Percentiles rank a stretch among this genome's conserved stretches.
phyloP scores from a whole-genome alignment of 2,113 vertebrate genomes.

The Coturnix japonica region DNA sequence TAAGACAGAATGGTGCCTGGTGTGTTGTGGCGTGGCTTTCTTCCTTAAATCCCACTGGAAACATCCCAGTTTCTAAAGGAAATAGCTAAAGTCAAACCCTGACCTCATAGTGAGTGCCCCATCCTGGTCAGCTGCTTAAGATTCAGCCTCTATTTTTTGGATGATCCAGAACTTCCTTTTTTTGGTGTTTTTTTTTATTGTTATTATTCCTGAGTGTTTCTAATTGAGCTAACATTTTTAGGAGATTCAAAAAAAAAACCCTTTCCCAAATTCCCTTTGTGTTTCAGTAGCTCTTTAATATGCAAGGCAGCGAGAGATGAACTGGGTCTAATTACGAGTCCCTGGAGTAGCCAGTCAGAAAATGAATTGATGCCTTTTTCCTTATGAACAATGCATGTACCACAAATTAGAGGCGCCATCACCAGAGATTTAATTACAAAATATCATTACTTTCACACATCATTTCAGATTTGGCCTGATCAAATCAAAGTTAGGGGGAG shows the following conservation, averaged over 20 bases:
- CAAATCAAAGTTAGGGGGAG: constrained; percentile 81
- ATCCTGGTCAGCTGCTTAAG: background rate
- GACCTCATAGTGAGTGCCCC: background rate
- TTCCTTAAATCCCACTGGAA: background rate
- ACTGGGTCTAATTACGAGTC: constrained; percentile 85
- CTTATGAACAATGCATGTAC: constrained; percentile 87
- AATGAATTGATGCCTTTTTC: constrained; percentile 86
- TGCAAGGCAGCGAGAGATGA: constrained; percentile 83
- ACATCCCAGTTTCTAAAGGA: background rate
- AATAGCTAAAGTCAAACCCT: background rate
- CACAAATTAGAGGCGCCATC: constrained; percentile 84
- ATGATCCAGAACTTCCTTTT: constrained; percentile 57
- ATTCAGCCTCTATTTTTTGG: constrained; percentile 23
- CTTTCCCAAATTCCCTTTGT: constrained; percentile 80
- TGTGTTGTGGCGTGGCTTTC: rapidly evolving
- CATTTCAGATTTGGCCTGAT: constrained; percentile 88
- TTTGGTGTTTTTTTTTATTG: background rate
- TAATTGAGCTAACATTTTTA: constrained; percentile 84
- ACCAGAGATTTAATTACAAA: constrained; percentile 89
- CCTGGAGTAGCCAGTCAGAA: constrained; percentile 87
- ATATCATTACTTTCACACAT: constrained; percentile 89
- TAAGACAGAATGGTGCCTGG: background rate
- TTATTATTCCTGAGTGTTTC: constrained; percentile 69
- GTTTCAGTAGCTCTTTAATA: constrained; percentile 86
- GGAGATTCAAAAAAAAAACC: constrained; percentile 22